These are phyloP conservation scores for Nemapogon koenigi DNA, from an alignment of 2,888 invertebrate genomes.

Conservation along the genomic window DNA sequence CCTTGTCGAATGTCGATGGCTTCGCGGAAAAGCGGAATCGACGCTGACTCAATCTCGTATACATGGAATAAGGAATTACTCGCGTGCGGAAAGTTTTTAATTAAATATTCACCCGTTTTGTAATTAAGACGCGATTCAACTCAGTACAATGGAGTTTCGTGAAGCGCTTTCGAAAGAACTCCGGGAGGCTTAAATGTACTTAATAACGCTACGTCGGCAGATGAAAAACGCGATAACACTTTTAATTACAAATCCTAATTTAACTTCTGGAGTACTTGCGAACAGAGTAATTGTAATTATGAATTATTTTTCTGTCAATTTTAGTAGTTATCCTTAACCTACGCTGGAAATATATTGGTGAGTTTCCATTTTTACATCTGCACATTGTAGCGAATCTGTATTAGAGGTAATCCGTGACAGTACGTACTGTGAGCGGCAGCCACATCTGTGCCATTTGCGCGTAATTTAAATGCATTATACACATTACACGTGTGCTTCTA, in stretches of 20 bases:
- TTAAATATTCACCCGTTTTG: constrained; percentile 61
- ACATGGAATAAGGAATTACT: constrained; percentile 60
- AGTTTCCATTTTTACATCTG: too few species aligned
- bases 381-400: too few species aligned
- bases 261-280: too few species aligned
- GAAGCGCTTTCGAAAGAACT: constrained; percentile 41
- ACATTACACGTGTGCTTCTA: constrained; percentile 36
- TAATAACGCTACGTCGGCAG: too few species aligned
- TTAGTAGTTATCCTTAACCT: too few species aligned
- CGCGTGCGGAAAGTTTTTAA: constrained; percentile 61
- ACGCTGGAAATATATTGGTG: too few species aligned
- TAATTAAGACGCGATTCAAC: constrained; percentile 59
- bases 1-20: constrained; percentile 56
- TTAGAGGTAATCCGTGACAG: too few species aligned
- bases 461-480: constrained; percentile 48
- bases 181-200: constrained; percentile 21
- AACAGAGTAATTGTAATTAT: too few species aligned
- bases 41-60: constrained; percentile 54
- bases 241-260: too few species aligned
- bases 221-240: too few species aligned
- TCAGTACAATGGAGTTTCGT: constrained; percentile 44
- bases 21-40: constrained; percentile 51
- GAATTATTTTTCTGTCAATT: too few species aligned
- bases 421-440: too few species aligned
- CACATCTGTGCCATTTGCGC: constrained; percentile 33